Evolutionary conservation across 2,113 vertebrate species (phyloP).

Genomic region (Plectropomus leopardus): DNA sequence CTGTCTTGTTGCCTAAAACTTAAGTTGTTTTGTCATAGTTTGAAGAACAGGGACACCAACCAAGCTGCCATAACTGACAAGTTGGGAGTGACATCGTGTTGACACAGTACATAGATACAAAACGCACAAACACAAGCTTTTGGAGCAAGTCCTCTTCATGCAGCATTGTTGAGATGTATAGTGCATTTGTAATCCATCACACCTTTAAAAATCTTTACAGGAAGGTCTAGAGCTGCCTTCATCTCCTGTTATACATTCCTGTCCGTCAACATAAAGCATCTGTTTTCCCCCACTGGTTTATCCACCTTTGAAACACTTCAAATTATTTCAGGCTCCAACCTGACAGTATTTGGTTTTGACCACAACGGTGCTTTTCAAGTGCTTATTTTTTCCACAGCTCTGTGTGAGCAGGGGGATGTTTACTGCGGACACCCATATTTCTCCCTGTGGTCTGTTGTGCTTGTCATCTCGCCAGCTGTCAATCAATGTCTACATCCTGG

Average conservation of each 20-base stretch:
- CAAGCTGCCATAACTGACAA: too few species aligned
- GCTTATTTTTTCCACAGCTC: constrained; percentile 32
- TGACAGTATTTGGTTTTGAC: constrained; percentile 37
- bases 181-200: not conserved
- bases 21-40: too few species aligned
- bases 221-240: constrained; percentile 11
- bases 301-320: constrained; percentile 40
- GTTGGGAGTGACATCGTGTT: too few species aligned
- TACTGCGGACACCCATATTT: constrained; percentile 49
- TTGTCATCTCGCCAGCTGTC: constrained; percentile 74
- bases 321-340: constrained; percentile 29
- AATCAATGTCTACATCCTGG: constrained; percentile 64
- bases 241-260: constrained; percentile 22
- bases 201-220: constrained; percentile 19
- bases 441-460: constrained; percentile 51
- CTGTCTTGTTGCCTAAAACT: too few species aligned
- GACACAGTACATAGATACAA: not conserved
- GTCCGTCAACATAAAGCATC: constrained; percentile 4
- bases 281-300: constrained; percentile 3
- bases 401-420: constrained; percentile 48
- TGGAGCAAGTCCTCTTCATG: not conserved
- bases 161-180: not conserved
- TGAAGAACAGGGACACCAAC: too few species aligned
- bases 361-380: constrained; percentile 46
- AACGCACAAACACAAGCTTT: not conserved